Conservation (phyloP, 2,888 invertebrate species). For the Polymixis flavicincta region DNA sequence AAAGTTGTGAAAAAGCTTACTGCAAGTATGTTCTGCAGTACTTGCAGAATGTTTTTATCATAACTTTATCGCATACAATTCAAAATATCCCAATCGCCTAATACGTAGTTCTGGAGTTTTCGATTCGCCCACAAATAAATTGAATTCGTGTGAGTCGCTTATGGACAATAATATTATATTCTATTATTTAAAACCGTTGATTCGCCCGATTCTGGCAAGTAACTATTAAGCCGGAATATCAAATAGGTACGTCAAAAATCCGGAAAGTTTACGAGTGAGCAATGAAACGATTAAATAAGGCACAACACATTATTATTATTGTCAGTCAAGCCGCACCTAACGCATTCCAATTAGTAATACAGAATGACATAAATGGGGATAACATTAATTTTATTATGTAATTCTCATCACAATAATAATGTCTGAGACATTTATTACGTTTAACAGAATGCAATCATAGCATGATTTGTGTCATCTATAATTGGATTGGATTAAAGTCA, state of each 20-base stretch:
- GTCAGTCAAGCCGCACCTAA: constrained; percentile 30
- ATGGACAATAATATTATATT: too few species aligned
- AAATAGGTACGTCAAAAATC: not conserved
- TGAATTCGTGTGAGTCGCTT: too few species aligned
- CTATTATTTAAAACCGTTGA: too few species aligned
- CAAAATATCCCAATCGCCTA: too few species aligned
- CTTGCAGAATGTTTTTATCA: too few species aligned
- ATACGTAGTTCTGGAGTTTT: too few species aligned
- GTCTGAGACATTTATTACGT: constrained; percentile 19
- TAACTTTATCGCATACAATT: too few species aligned
- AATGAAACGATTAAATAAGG: constrained; percentile 5
- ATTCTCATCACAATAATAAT: constrained; percentile 25
- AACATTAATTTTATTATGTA: constrained; percentile 30
- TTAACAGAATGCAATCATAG: constrained; percentile 13
- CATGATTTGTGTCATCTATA: not conserved
- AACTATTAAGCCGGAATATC: too few species aligned
- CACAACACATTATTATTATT: constrained; percentile 16
- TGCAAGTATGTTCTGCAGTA: too few species aligned
- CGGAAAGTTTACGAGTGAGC: not conserved
- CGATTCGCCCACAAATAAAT: too few species aligned
- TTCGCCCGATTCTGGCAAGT: too few species aligned
- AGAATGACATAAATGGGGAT: not conserved
- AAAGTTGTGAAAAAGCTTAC: too few species aligned
- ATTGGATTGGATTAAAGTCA: not conserved
- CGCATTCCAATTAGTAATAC: constrained; percentile 35